Percentiles rank a stretch among this genome's conserved stretches.
Conservation (phyloP, 2,888 invertebrate species). For the Baccha elongata region DNA sequence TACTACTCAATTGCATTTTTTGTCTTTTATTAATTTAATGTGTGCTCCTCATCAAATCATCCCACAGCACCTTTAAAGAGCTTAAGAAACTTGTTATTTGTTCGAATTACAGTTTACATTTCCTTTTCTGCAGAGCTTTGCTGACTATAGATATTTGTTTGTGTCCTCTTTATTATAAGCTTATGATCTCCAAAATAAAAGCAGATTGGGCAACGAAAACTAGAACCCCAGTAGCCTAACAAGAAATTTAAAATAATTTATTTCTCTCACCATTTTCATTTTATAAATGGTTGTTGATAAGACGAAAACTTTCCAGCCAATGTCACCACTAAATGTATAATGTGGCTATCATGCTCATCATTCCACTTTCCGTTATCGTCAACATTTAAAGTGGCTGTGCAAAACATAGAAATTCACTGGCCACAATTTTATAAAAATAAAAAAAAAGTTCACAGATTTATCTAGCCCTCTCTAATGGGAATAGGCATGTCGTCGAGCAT, state of each 20-base stretch:
- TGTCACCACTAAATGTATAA: background rate
- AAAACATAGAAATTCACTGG: conserved; percentile 7
- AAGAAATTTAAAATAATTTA: background rate
- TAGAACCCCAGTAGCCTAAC: too few species aligned
- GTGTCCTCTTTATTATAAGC: too few species aligned
- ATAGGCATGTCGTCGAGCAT: conserved; percentile 36
- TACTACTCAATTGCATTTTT: too few species aligned
- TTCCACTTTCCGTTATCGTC: conserved; percentile 3
- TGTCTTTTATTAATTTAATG: too few species aligned
- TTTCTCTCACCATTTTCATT: background rate
- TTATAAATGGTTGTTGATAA: background rate
- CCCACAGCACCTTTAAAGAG: too few species aligned
- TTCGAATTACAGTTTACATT: too few species aligned
- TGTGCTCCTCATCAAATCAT: too few species aligned
- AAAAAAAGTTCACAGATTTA: conserved; percentile 10
- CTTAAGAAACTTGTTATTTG: too few species aligned
- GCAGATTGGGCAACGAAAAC: too few species aligned
- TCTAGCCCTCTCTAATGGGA: conserved; percentile 18
- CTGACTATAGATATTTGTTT: too few species aligned
- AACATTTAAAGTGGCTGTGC: background rate
- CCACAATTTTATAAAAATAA: background rate
- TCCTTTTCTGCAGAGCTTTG: too few species aligned
- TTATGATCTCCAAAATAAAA: too few species aligned
- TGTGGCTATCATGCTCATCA: background rate
- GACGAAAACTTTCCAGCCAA: background rate